Evolutionary conservation across 1,140 invertebrate species (phyloP).

Genomic region (Wiebesia pumilae): DNA sequence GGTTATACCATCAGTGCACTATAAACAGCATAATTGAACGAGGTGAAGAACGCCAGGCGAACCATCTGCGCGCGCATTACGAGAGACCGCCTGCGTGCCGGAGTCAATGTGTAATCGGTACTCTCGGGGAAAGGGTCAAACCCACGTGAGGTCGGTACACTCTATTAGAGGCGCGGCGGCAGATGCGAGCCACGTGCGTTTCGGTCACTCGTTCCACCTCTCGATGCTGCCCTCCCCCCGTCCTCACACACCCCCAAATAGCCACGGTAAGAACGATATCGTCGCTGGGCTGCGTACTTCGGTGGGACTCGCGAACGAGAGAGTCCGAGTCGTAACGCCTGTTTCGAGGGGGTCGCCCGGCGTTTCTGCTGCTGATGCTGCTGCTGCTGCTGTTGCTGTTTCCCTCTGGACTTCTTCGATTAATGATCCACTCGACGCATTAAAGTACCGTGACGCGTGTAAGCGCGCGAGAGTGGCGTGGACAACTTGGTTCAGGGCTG

Average conservation of each 20-base stretch:
- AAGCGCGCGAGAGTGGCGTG: neutral
- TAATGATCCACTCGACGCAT: neutral
- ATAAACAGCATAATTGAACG: neutral
- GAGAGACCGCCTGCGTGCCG: no score
- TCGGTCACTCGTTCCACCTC: neutral
- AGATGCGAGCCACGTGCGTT: neutral
- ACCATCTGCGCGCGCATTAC: no score
- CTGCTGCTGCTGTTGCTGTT: neutral
- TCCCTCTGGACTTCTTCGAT: neutral
- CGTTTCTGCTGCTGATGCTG: neutral
- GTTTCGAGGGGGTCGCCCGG: no score
- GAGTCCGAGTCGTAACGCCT: neutral
- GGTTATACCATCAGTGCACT: neutral
- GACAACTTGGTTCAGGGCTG: neutral
- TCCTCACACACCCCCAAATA: no score
- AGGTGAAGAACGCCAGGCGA: neutral
- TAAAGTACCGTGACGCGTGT: neutral
- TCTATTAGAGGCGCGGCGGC: neutral
- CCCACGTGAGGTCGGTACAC: neutral
- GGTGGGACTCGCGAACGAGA: neutral
- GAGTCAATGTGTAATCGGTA: neutral
- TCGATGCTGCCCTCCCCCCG: neutral
- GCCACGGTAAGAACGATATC: neutral
- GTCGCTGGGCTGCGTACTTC: neutral
- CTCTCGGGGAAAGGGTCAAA: neutral